Conservation (phyloP, 2,888 invertebrate species). For the Byasa hedistus region DNA sequence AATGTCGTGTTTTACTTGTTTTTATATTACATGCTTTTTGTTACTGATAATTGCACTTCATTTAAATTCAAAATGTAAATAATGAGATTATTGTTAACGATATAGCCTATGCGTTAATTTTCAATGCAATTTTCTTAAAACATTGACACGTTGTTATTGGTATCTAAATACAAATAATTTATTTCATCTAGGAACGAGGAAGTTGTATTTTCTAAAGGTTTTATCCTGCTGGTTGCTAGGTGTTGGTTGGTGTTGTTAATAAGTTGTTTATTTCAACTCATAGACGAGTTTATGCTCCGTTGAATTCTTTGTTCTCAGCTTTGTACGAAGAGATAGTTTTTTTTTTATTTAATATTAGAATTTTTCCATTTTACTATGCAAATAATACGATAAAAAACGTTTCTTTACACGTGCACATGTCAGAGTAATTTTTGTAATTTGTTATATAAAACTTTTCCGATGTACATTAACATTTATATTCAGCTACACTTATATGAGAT, state of each 20-base stretch:
- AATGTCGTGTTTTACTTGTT: too few species aligned
- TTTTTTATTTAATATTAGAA: not conserved
- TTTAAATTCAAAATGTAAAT: not conserved
- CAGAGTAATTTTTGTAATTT: not conserved
- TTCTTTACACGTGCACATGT: not conserved
- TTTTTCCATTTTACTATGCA: not conserved
- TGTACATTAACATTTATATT: not conserved
- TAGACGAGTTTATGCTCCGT: constrained; percentile 6
- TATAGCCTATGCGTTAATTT: not conserved
- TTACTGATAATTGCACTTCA: not conserved
- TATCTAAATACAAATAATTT: not conserved
- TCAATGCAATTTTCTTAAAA: not conserved
- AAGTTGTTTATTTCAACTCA: constrained; percentile 10
- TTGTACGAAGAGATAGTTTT: not conserved
- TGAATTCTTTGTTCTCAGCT: constrained; percentile 11
- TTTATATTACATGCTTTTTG: too few species aligned
- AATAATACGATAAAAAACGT: not conserved
- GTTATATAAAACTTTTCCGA: constrained; percentile 5
- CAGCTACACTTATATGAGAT: constrained; percentile 17
- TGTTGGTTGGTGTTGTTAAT: not conserved
- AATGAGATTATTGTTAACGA: not conserved
- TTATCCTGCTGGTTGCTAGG: constrained; percentile 2
- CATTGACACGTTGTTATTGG: not conserved
- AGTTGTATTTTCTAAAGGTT: not conserved
- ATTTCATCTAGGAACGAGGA: constrained; percentile 5